These are phyloP conservation scores for Graphium colonna DNA, from an alignment of 2,888 invertebrate species.

Conservation along the genomic window DNA sequence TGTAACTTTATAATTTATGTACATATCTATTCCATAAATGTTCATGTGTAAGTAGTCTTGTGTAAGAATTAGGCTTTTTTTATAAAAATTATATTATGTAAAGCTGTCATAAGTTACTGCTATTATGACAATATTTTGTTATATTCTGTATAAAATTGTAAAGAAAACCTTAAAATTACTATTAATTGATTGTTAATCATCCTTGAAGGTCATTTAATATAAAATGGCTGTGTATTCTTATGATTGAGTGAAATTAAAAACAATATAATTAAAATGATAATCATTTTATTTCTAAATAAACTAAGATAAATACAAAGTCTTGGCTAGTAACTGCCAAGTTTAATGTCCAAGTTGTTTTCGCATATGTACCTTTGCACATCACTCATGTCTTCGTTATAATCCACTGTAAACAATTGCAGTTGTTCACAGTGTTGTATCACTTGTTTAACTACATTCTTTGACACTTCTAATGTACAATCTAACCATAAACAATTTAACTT, in stretches of 20 bases:
- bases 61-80: too few relatives aligned
- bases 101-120: too few relatives aligned
- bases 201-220: too few relatives aligned
- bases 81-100: too few relatives aligned
- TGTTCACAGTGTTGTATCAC: slow-evolving; percentile 59
- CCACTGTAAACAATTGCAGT: slow-evolving; percentile 62
- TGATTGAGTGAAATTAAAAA: not conserved
- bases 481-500: slow-evolving; percentile 62
- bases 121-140: too few relatives aligned
- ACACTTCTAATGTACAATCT: slow-evolving; percentile 69
- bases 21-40: too few relatives aligned
- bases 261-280: slow-evolving; percentile 8
- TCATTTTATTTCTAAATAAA: slow-evolving; percentile 28
- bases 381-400: slow-evolving; percentile 51
- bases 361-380: slow-evolving; percentile 58
- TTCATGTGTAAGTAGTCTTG: too few relatives aligned
- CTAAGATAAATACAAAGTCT: slow-evolving; percentile 31
- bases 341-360: slow-evolving; percentile 68
- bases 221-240: too few relatives aligned
- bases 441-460: slow-evolving; percentile 55
- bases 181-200: too few relatives aligned
- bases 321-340: slow-evolving; percentile 62
- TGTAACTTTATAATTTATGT: too few relatives aligned
- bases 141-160: too few relatives aligned
- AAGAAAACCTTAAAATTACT: too few relatives aligned